These are phyloP conservation scores for Hyles euphorbiae DNA, from an alignment of 1,140 invertebrate genomes.

Conservation along the genomic window DNA sequence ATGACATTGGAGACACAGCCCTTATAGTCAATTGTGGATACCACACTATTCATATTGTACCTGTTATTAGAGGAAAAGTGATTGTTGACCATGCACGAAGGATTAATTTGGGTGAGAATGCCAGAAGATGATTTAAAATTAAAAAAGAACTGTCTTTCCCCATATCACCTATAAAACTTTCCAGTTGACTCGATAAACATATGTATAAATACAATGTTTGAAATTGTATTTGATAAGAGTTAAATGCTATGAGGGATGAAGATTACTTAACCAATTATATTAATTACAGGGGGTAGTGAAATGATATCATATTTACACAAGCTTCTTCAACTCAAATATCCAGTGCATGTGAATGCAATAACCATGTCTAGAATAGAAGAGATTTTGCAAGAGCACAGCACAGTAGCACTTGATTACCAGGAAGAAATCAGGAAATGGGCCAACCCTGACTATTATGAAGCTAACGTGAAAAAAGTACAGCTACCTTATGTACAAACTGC, in stretches of 20 bases:
- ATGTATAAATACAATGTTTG: too few species aligned
- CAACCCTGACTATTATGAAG: conserved; percentile 88
- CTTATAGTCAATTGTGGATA: conserved; percentile 91
- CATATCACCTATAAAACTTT: too few species aligned
- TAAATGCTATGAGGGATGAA: too few species aligned
- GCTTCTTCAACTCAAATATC: conserved; percentile 95
- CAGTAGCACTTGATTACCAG: conserved; percentile 86
- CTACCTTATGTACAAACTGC: conserved; percentile 83
- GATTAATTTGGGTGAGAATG: conserved; percentile 84
- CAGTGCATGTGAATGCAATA: conserved; percentile 90
- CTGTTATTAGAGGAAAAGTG: conserved; percentile 84
- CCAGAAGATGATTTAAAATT: too few species aligned
- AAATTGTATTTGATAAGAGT: too few species aligned
- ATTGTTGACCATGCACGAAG: conserved; percentile 83
- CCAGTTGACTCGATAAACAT: too few species aligned
- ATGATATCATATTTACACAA: conserved; percentile 91
- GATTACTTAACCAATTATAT: too few species aligned
- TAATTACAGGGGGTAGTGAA: conserved; percentile 83
- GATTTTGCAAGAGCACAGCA: conserved; percentile 87
- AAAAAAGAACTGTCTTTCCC: too few species aligned
- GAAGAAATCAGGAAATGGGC: conserved; percentile 88
- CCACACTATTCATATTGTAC: conserved; percentile 92
- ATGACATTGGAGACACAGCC: conserved; percentile 79
- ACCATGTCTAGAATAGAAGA: conserved; percentile 92
- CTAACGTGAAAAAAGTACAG: conserved; percentile 89